Percentiles rank a stretch among this genome's conserved stretches.
Evolutionary conservation across 2,113 vertebrate genomes (phyloP).

Genomic region (Oceanites oceanicus): DNA sequence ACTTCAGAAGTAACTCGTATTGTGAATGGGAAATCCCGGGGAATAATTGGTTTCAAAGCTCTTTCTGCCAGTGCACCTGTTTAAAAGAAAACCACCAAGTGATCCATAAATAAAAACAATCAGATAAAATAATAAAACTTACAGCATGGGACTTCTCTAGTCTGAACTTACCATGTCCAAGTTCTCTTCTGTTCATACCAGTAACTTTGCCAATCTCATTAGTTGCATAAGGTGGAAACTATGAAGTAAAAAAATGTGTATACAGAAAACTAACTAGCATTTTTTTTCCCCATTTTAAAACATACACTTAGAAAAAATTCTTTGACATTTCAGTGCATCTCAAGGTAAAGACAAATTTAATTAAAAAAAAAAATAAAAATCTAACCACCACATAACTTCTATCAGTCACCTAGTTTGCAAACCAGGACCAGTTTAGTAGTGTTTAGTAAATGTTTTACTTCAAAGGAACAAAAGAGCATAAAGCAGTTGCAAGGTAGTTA

Average conservation of each 20-base stretch:
- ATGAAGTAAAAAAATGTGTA: neutral
- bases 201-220: constrained; percentile 92
- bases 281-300: neutral
- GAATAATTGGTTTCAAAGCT: constrained; percentile 89
- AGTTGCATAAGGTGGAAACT: constrained; percentile 98
- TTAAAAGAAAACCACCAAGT: neutral
- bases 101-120: neutral
- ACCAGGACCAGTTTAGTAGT: neutral
- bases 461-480: neutral
- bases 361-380: neutral
- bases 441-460: neutral
- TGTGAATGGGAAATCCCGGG: constrained; percentile 95
- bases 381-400: neutral
- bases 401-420: neutral
- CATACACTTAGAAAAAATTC: neutral
- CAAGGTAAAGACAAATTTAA: neutral
- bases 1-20: constrained; percentile 95
- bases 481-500: neutral
- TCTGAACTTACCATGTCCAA: constrained; percentile 89
- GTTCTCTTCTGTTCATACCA: constrained; percentile 89
- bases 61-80: constrained; percentile 94
- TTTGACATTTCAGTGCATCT: neutral
- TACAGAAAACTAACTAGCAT: neutral
- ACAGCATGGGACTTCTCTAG: neutral
- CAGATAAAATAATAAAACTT: neutral